These are phyloP conservation scores for Protosalanx chinensis DNA, from an alignment of 2,797 vertebrate genomes.

Conservation along the genomic window DNA sequence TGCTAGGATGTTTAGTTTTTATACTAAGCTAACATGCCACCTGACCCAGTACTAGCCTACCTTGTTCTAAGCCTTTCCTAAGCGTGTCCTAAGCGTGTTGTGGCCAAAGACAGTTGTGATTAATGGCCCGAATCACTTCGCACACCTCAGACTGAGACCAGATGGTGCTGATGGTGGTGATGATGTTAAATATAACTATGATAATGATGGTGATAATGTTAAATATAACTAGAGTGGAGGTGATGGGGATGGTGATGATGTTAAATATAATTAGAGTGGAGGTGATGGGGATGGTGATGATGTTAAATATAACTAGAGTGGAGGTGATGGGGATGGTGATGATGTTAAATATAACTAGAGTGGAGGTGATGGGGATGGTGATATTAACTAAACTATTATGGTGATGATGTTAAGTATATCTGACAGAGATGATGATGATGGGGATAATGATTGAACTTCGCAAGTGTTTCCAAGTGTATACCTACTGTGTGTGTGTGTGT, in stretches of 20 bases:
- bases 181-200: no score
- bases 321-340: no score
- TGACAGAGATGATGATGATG: slow-evolving; percentile 18
- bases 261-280: no score
- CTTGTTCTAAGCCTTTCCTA: slow-evolving; percentile 52
- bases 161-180: no score
- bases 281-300: no score
- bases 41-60: slow-evolving; percentile 72
- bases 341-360: slow-evolving; percentile 14
- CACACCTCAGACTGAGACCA: slow-evolving; percentile 50
- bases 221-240: no score
- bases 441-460: slow-evolving; percentile 46
- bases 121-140: slow-evolving; percentile 64
- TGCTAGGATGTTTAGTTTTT: slow-evolving; percentile 77
- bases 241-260: no score
- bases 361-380: no score
- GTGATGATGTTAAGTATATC: slow-evolving; percentile 17
- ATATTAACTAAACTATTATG: neutral
- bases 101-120: slow-evolving; percentile 44
- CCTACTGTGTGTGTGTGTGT: slow-evolving; percentile 50
- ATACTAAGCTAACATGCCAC: slow-evolving; percentile 82
- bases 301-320: no score
- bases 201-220: no score
- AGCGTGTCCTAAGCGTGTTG: no score
- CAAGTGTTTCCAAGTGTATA: slow-evolving; percentile 55